These are phyloP conservation scores for Caenorhabditis sp. DNA, from an alignment of 2,888 invertebrate species.

Conservation along the genomic window DNA sequence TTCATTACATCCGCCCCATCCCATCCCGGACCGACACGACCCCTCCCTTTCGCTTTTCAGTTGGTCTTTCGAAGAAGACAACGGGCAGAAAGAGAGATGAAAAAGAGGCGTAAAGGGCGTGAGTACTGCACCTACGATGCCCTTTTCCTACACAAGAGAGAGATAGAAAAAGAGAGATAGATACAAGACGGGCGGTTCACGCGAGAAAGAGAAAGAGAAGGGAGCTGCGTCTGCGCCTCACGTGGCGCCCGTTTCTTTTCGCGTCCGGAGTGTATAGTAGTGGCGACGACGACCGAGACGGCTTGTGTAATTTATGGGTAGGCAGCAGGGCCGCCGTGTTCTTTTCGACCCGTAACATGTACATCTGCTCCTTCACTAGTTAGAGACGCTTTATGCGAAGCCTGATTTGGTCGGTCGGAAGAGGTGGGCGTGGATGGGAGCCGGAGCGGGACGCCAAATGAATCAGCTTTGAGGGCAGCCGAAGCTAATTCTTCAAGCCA, in stretches of 20 bases:
- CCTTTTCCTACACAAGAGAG: constrained; percentile 12
- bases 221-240: no score
- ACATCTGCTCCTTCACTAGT: not conserved
- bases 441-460: no score
- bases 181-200: constrained; percentile 11
- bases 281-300: not conserved
- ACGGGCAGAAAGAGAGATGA: constrained; percentile 18
- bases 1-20: no score
- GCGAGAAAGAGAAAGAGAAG: not conserved
- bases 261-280: no score
- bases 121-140: constrained; percentile 7
- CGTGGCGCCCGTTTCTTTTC: no score
- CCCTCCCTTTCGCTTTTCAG: not conserved
- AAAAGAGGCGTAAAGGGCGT: constrained; percentile 1
- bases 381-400: no score
- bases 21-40: no score
- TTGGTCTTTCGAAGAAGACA: constrained; percentile 20
- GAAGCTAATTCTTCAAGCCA: no score
- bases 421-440: no score
- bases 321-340: not conserved
- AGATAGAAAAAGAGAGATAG: no score
- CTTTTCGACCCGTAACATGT: not conserved
- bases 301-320: not conserved
- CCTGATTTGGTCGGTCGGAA: no score
- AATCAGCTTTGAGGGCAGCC: no score